Conservation (phyloP, 2,888 invertebrate genomes). For the Pachymerium ferrugineum region DNA sequence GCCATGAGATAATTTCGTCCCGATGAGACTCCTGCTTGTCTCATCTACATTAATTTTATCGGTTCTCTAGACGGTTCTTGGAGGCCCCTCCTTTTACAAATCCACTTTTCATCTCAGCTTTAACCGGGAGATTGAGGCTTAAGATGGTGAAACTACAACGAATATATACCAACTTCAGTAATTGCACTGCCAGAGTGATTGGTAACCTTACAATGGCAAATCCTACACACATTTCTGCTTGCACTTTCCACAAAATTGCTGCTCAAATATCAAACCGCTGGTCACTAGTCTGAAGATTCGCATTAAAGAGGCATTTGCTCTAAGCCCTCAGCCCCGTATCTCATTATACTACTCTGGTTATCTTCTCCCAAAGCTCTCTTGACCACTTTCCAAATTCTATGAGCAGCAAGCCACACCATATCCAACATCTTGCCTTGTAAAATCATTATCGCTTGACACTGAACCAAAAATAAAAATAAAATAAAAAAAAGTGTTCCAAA, state of each 20-base stretch:
- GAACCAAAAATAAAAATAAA: too few species aligned
- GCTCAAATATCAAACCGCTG: slow-evolving; percentile 4
- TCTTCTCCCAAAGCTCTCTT: too few species aligned
- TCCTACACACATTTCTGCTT: too few species aligned
- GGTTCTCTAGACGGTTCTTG: neutral
- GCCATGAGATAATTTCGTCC: neutral
- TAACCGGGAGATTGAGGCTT: neutral
- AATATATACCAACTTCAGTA: neutral
- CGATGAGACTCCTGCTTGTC: neutral
- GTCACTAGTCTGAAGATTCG: neutral
- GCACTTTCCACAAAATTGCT: neutral
- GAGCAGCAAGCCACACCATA: neutral
- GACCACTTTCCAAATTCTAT: neutral
- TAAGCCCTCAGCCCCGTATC: neutral
- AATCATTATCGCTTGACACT: too few species aligned
- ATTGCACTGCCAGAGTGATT: neutral
- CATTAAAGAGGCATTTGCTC: neutral
- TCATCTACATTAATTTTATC: neutral
- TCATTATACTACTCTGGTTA: neutral
- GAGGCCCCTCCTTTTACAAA: too few species aligned
- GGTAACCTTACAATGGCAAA: neutral
- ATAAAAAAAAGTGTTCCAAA: too few species aligned
- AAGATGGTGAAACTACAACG: neutral
- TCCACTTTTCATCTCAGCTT: neutral
- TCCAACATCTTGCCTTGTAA: too few species aligned